Base-by-base conservation (phyloP, 1,140 invertebrate species). In the Tyrophagus putrescentiae region DNA sequence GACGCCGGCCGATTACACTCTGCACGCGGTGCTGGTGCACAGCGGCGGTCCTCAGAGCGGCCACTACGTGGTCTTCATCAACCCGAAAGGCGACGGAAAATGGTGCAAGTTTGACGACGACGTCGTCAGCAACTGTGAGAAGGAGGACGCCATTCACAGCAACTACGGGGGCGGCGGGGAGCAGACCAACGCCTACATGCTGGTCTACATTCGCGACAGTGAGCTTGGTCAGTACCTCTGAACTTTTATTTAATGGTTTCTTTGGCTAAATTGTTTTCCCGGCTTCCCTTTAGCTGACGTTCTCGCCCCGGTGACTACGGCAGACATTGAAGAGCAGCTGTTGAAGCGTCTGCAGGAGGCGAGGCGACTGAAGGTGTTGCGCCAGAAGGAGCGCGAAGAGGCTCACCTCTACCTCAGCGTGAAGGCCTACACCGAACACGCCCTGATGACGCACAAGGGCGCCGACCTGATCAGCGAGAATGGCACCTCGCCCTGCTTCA, bases 51-150 rank as follows among this genome's bases (percentile, higher is more conserved):
- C 98, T 76, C 94, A 98, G 73, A 94, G 94, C 11, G 96, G 96
- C 1, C 95, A 98, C 76, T 99, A 98, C 76, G 94, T 99, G 56
- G 95, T 98, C 48, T 99, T 95, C 75, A 98, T 99, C 64, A 98
- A 98, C 77, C 94, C 95, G 4, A 87, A 84, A 73, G 91, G 90
- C 13, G 87, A 93, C 70, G 78, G 77, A 45, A 79, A 77, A 81
- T 99, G 95, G 95, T 98, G 93, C 73, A 98, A 98, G 73, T 99
- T 99, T 76, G 96, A 99, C 72, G 96, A 99, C 75, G 96, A 99
- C 72, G 95, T 98, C 29, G 96, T 99, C 0, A 96, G 92, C 4
- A 78, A 87, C 48, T 97, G 92, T 76, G 84, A 87, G 42, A 92
- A 92, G 71, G 82, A 86, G 71, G 95, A 98, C 75, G 96, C 94